A percentile compares a stretch with the other conserved stretches of the same genome.
phyloP scores from a whole-genome alignment of 2,888 invertebrate genomes.

The Epiblema foenella region DNA sequence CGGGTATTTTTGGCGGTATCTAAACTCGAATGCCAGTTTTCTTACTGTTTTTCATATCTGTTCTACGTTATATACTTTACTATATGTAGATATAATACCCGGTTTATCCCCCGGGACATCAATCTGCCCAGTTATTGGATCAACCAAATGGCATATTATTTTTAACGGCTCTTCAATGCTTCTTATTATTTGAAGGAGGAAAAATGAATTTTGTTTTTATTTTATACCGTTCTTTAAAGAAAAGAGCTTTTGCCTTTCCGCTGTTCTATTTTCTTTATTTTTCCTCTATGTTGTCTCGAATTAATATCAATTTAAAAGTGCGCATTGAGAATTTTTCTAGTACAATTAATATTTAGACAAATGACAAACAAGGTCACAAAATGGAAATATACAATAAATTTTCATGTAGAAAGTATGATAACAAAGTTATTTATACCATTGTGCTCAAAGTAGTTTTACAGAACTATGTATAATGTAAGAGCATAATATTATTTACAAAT shows the following conservation, averaged over 20 bases:
- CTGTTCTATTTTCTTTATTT: too few relatives aligned
- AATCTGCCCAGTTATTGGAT: constrained; percentile 36
- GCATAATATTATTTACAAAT: too few relatives aligned
- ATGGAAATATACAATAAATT: background rate
- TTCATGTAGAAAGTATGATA: too few relatives aligned
- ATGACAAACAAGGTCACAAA: too few relatives aligned
- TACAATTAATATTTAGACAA: background rate
- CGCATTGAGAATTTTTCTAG: background rate
- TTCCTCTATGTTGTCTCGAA: too few relatives aligned
- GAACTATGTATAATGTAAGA: too few relatives aligned
- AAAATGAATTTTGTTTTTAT: background rate
- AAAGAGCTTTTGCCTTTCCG: too few relatives aligned
- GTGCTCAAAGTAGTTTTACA: too few relatives aligned
- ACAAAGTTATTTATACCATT: too few relatives aligned
- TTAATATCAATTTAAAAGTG: too few relatives aligned
- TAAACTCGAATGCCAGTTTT: background rate
- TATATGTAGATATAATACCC: constrained; percentile 22
- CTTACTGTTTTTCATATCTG: background rate
- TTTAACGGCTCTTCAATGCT: constrained; percentile 7
- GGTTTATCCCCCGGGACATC: constrained; percentile 14
- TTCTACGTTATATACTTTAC: constrained; percentile 11
- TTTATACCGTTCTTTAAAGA: background rate
- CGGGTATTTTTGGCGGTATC: background rate
- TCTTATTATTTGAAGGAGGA: background rate
- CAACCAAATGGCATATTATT: constrained; percentile 28